These are phyloP conservation scores for Myotis davidii DNA, from an alignment of 2,113 vertebrate genomes.

Conservation along the genomic window DNA sequence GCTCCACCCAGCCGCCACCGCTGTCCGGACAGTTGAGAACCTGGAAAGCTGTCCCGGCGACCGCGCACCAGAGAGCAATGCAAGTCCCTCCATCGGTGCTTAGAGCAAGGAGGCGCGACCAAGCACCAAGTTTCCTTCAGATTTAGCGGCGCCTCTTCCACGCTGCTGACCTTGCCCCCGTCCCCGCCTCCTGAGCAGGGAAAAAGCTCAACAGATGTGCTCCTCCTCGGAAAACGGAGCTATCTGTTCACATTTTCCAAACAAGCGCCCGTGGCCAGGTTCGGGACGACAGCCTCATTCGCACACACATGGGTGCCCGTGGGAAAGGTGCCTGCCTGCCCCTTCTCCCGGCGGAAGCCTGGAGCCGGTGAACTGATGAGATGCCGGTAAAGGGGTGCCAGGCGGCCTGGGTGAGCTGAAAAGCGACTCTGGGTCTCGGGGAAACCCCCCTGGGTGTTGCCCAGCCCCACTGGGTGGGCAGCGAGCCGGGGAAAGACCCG, in stretches of 20 bases:
- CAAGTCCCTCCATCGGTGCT: too few species aligned
- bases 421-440: neutral
- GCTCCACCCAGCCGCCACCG: conserved; percentile 80
- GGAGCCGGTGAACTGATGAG: neutral
- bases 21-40: conserved; percentile 71
- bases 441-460: neutral
- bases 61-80: conserved; percentile 46
- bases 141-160: neutral
- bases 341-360: neutral
- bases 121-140: neutral
- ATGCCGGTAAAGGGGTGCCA: neutral
- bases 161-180: neutral
- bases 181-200: neutral
- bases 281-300: neutral
- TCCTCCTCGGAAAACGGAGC: neutral
- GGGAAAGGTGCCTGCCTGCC: neutral
- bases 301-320: neutral
- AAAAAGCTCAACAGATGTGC: neutral
- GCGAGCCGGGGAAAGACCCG: neutral
- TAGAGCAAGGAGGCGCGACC: neutral
- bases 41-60: conserved; percentile 76
- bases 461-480: accelerated
- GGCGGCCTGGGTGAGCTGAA: neutral
- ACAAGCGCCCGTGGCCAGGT: neutral
- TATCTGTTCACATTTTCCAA: neutral